phyloP scores from a whole-genome alignment of 2,113 vertebrate species.

The Gymnarchus niloticus region DNA sequence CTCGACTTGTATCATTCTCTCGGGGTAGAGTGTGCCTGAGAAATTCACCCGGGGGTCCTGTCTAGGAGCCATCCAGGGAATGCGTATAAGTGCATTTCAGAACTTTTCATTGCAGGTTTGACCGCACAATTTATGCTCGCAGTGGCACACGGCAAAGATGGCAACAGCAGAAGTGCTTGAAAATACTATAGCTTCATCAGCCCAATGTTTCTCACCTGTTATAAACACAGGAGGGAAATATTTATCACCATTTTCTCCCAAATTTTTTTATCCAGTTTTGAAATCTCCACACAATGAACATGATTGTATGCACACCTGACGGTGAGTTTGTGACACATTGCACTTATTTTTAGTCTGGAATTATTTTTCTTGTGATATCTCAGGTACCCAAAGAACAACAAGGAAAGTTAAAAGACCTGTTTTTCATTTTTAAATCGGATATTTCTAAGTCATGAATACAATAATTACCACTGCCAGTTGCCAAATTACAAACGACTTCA shows the following conservation, averaged over 20 bases:
- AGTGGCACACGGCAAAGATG: neutral
- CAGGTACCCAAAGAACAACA: neutral
- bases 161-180: neutral
- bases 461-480: conserved; percentile 18
- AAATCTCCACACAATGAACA: neutral
- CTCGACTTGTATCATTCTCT: neutral
- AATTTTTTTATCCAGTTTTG: neutral
- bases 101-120: neutral
- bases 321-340: neutral
- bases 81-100: neutral
- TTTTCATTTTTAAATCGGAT: too few relatives aligned
- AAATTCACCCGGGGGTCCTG: neutral
- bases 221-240: neutral
- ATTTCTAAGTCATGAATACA: conserved; percentile 16
- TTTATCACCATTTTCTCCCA: neutral
- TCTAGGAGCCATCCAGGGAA: neutral
- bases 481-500: conserved; percentile 7
- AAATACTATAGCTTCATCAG: neutral
- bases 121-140: neutral
- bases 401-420: neutral
- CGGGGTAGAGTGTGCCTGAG: neutral
- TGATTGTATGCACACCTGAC: neutral
- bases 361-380: neutral
- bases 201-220: neutral
- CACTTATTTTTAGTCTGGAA: neutral